Percentiles rank a stretch among this genome's conserved stretches.
phyloP scores from a whole-genome alignment of 2,797 vertebrate species.

The Salarias fasciatus region DNA sequence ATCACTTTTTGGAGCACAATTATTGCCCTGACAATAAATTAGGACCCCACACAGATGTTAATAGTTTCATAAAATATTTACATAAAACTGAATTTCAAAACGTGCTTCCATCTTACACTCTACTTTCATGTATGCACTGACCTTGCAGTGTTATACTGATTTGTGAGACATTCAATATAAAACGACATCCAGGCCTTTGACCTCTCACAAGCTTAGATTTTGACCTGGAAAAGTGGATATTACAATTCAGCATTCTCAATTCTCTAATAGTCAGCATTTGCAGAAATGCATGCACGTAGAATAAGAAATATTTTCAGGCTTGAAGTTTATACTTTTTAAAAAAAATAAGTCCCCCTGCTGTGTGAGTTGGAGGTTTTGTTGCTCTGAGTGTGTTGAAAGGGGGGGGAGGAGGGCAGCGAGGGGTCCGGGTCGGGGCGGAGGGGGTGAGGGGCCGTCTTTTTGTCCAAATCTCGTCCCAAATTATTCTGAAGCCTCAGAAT shows the following conservation, averaged over 20 bases:
- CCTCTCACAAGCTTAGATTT: slow-evolving; percentile 1
- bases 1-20: background rate
- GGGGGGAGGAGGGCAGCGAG: slow-evolving; percentile 77
- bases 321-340: too few relatives aligned
- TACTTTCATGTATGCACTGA: background rate
- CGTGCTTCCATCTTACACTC: background rate
- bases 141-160: slow-evolving; percentile 3
- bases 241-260: too few relatives aligned
- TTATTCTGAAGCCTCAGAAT: slow-evolving; percentile 93
- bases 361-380: slow-evolving; percentile 80
- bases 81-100: slow-evolving; percentile 4
- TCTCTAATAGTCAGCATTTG: too few relatives aligned
- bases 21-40: slow-evolving; percentile 8
- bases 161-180: slow-evolving; percentile 7
- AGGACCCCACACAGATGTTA: background rate
- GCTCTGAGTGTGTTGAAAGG: slow-evolving; percentile 87
- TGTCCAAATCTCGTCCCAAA: slow-evolving; percentile 90
- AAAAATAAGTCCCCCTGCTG: slow-evolving; percentile 20
- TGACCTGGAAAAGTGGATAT: background rate
- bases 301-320: too few relatives aligned
- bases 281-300: too few relatives aligned
- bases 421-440: slow-evolving; percentile 29
- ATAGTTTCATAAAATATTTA: too few relatives aligned
- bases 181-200: slow-evolving; percentile 1
- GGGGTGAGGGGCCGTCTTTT: slow-evolving; percentile 71